Evolutionary conservation across 2,113 vertebrate species (phyloP), one percentile per base, ranked within the genome.

Genomic region (Centropus bengalensis): DNA sequence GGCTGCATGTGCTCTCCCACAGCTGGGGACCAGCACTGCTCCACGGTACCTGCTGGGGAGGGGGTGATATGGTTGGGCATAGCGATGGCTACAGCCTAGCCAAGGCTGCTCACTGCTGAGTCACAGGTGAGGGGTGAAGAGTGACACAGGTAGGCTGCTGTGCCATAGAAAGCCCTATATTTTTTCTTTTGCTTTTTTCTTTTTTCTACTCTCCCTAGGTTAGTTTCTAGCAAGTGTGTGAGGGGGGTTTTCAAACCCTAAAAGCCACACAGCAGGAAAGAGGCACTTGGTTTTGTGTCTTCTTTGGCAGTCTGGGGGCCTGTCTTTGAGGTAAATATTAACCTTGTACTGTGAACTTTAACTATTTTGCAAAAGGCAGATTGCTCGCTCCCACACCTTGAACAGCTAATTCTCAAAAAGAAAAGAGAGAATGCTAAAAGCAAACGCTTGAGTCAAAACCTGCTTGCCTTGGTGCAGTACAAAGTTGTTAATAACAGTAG

Each of bases 1-100:
- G 62, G 11, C 52, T 24, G n/a, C 4, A 1, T 52, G 49, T 68
- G 71, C 58, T 80, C 11, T 64, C 36, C 28, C 59, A 30, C 67
- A 86, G 75, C 58, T 86, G 86, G 60, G 40, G 59, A 49, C 49
- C 4, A 49, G 44, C 59, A 5, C 2, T 40, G 40, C 36, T 62
- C 54, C 0, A 0, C 49, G 12, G 26, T 3, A 6, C 21, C 10
- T 26, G 11, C 17, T 40, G 24, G 2, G 14, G 24, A 33, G 44
- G 85, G 10, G 38, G 28, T 8, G 49, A 40, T 9, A 7, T 6
- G 33, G 26, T 44, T 49, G 38, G 52, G 3, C 12, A 8, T 12
- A 23, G 36, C 36, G 7, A 36, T 36, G 36, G 7, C 36, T n/a
- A n/a, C n/a, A n/a, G n/a, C n/a, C 21, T 14, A 55, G 74, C 54